Conservation (phyloP, 1,140 invertebrate genomes). For the Eciton burchellii region DNA sequence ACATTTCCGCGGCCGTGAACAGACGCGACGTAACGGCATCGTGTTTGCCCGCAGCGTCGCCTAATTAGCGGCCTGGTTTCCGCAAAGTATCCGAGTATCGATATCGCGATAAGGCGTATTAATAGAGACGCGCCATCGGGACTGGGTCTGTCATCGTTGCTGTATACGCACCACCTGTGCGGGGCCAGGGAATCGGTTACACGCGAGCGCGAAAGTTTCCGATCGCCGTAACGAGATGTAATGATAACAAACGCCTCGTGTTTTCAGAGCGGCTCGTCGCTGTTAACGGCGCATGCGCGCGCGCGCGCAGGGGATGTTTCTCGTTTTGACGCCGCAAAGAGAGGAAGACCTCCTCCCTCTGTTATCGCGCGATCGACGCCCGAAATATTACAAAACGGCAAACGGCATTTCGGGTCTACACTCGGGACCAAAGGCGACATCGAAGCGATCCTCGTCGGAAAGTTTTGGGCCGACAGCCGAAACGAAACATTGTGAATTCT, state of each 20-base stretch:
- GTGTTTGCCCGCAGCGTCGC: neutral
- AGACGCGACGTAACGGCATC: neutral
- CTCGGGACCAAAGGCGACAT: constrained; percentile 15
- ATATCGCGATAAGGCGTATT: constrained; percentile 49
- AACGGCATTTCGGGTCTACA: constrained; percentile 11
- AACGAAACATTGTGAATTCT: constrained; percentile 1
- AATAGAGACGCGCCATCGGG: constrained; percentile 20
- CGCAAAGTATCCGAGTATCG: neutral
- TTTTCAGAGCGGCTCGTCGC: constrained; percentile 17
- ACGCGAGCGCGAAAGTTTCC: constrained; percentile 21
- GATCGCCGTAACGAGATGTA: constrained; percentile 22
- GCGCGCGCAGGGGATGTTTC: too few species aligned
- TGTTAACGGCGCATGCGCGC: neutral
- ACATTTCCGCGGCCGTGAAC: neutral
- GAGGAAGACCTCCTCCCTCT: too few species aligned
- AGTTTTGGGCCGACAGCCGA: constrained; percentile 15
- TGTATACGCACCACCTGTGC: constrained; percentile 53
- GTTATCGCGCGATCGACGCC: too few species aligned
- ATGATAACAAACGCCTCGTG: constrained; percentile 53
- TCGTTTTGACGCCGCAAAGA: neutral
- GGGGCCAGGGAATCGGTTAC: constrained; percentile 40
- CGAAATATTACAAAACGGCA: neutral
- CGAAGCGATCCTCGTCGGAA: neutral
- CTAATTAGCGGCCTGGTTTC: constrained; percentile 2
- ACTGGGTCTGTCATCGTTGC: constrained; percentile 50